phyloP scores from a whole-genome alignment of 2,888 invertebrate genomes.

The Stenichneumon culpator region DNA sequence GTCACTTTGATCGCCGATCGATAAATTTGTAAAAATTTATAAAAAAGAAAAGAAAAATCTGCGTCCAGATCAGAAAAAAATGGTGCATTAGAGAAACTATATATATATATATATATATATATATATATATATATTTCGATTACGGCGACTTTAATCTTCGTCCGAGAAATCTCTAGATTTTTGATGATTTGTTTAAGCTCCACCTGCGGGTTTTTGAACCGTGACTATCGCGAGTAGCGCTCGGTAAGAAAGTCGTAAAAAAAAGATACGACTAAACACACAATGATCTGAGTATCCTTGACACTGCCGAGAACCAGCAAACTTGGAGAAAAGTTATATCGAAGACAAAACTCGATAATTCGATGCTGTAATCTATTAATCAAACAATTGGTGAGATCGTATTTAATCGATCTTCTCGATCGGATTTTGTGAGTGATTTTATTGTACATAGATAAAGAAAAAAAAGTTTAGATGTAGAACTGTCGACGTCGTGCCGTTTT shows the following conservation, averaged over 20 bases:
- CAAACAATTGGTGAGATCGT: conserved; percentile 41
- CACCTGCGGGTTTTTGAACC: neutral
- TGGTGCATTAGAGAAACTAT: no score
- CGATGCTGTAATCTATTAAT: conserved; percentile 30
- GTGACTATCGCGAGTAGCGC: neutral
- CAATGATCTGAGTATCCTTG: conserved; percentile 46
- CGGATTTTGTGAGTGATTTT: conserved; percentile 45
- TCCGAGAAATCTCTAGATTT: no score
- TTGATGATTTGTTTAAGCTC: neutral
- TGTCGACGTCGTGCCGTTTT: conserved; percentile 69
- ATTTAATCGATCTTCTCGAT: conserved; percentile 53
- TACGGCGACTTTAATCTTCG: no score
- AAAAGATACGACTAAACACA: neutral
- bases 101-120: no score
- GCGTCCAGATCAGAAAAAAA: no score
- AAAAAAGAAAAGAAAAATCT: no score
- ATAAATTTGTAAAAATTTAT: no score
- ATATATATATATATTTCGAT: no score
- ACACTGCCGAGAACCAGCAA: conserved; percentile 59
- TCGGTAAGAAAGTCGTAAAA: conserved; percentile 13
- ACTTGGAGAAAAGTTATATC: conserved; percentile 2
- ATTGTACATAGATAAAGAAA: conserved; percentile 70
- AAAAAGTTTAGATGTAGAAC: conserved; percentile 58
- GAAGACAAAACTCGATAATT: conserved; percentile 23
- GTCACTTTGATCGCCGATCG: no score